Base-by-base conservation (phyloP, 2,888 invertebrate species). In the Elegia similella region DNA sequence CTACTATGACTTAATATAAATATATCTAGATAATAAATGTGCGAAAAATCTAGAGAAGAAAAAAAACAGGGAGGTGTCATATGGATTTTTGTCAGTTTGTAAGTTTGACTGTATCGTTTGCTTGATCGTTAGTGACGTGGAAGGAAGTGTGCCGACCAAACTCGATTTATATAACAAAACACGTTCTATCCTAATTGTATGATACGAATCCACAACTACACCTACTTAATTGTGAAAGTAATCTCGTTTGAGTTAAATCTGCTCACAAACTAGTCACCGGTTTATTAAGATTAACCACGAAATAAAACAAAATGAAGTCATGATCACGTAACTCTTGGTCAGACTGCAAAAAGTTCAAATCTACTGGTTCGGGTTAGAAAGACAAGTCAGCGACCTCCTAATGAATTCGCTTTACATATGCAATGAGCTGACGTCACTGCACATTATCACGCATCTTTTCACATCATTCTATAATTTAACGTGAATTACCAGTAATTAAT, bases 351-450 rank as follows among this genome's bases (percentile, higher is more conserved):
- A 34, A 50, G 50, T 34, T 38, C 34, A 50, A 34, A 34, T 16
- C 34, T 17, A 48, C 34, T 34, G 15, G 34, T 48, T 16, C 50
- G 62, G 50, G 48, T 48, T 32, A 34, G 34, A 50, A 50, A 34
- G 34, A 50, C 34, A 34, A 15, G 56, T 60, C 61, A 61, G 59
- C 56, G 61, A 61, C 61, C 61, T 44, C 55, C 56, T 62, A 50
- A 61, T 59, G 42, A 44, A 62, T 61, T 61, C 58, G 66, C 72
- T 70, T 71, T 71, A 68, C 68, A 70, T 72, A 70, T 61, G 57
- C 63, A 72, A 73, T 70, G 63, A 75, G 70, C 72, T 76, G 75
- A 76, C 72, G 72, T 75, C 75, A 75, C 43, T 57, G 30, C 59
- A 55, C 52, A 50, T 55, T 58, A 64, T 59, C 75, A 44, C 44